Evolutionary conservation across 2,888 invertebrate genomes (phyloP).

Genomic region (Tyria jacobaeae): DNA sequence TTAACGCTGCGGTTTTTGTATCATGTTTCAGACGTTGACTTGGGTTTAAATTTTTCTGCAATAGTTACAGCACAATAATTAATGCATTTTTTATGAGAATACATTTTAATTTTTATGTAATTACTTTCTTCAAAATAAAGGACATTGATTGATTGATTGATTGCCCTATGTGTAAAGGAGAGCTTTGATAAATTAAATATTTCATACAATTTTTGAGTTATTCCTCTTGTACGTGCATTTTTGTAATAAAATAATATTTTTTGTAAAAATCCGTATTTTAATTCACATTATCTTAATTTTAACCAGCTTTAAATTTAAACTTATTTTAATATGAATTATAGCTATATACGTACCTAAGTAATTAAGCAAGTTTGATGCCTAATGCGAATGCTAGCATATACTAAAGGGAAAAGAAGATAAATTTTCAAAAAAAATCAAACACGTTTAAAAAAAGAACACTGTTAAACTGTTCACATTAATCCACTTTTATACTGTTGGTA

Average conservation of each 20-base stretch:
- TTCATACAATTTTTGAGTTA: not conserved
- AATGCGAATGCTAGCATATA: constrained; percentile 24
- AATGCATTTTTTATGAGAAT: not conserved
- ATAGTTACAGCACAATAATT: not conserved
- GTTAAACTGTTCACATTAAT: constrained; percentile 58
- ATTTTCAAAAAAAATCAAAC: constrained; percentile 19
- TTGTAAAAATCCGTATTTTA: not conserved
- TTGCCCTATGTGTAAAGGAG: too few relatives aligned
- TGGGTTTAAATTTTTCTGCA: not conserved
- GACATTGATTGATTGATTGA: too few relatives aligned
- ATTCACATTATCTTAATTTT: not conserved
- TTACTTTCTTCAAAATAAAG: too few relatives aligned
- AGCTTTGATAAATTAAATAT: too few relatives aligned
- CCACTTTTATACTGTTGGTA: constrained; percentile 51
- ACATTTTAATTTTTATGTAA: too few relatives aligned
- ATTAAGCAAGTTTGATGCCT: constrained; percentile 23
- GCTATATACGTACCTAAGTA: constrained; percentile 44
- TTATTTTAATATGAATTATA: constrained; percentile 7
- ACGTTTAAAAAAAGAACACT: constrained; percentile 41
- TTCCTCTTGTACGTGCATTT: not conserved
- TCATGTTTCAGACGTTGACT: not conserved
- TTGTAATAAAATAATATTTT: not conserved
- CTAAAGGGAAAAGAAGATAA: constrained; percentile 6
- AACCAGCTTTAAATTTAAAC: not conserved
- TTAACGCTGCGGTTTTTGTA: constrained; percentile 31